These are phyloP conservation scores for Chionoecetes opilio DNA, from an alignment of 1,140 invertebrate species.

Conservation along the genomic window DNA sequence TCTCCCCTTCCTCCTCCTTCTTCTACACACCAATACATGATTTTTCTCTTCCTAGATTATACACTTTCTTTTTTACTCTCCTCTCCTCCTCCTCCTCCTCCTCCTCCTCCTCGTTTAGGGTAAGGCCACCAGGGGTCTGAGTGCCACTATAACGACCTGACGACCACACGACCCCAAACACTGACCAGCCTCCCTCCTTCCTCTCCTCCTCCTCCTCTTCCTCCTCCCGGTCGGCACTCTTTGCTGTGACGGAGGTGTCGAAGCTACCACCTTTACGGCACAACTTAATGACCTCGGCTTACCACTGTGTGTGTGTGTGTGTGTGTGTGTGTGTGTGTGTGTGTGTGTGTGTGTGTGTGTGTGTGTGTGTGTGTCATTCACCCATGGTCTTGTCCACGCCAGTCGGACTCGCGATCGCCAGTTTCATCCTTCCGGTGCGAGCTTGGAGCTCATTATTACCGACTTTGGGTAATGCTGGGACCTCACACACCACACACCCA, in stretches of 20 bases:
- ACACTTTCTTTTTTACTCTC: background rate
- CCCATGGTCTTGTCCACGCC: too few relatives aligned
- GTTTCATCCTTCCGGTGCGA: too few relatives aligned
- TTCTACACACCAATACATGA: background rate
- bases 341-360: slow-evolving; percentile 12
- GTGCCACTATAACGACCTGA: slow-evolving; percentile 31
- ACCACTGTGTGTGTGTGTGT: slow-evolving; percentile 29
- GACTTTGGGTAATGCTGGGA: too few relatives aligned
- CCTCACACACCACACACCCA: too few relatives aligned
- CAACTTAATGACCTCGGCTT: background rate
- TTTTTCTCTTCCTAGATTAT: background rate
- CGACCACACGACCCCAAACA: slow-evolving; percentile 53
- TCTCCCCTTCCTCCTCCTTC: background rate
- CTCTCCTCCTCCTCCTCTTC: background rate
- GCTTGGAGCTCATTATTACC: too few relatives aligned
- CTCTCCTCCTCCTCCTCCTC: background rate
- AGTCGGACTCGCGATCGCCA: too few relatives aligned
- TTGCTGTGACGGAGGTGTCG: slow-evolving; percentile 37
- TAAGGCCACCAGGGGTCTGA: background rate
- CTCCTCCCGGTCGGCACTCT: slow-evolving; percentile 39
- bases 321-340: slow-evolving; percentile 57
- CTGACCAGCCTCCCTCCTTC: background rate
- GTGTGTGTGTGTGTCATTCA: slow-evolving; percentile 24
- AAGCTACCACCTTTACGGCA: background rate
- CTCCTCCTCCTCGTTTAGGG: background rate